phyloP scores from a whole-genome alignment of 1,140 invertebrate species.

The Branchinecta lindahli region DNA sequence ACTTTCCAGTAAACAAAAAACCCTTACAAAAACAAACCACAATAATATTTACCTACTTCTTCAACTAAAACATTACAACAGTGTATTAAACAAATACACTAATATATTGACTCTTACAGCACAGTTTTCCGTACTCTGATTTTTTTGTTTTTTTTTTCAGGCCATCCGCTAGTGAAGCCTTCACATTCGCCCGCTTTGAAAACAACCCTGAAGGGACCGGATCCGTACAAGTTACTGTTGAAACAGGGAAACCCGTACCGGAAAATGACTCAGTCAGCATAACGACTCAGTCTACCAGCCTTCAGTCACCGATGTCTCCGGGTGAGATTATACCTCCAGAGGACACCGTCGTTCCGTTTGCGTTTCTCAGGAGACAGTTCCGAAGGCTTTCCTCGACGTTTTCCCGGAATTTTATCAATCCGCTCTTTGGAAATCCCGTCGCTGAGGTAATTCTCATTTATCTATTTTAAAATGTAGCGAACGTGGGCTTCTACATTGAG shows the following conservation, averaged over 20 bases:
- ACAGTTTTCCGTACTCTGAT: no score
- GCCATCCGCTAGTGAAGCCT: neutral
- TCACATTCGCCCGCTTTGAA: neutral
- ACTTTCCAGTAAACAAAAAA: no score
- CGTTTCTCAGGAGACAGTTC: neutral
- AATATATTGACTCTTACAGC: no score
- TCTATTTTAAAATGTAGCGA: no score
- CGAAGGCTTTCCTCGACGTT: neutral
- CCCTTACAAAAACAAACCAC: no score
- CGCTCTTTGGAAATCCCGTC: neutral
- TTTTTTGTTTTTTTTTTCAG: constrained; percentile 1
- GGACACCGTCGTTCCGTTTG: no score
- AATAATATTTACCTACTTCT: no score
- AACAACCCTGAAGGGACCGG: neutral
- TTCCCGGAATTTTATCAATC: neutral
- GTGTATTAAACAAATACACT: no score
- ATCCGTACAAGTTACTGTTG: neutral
- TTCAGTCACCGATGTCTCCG: neutral
- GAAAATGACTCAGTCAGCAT: neutral
- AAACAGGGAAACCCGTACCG: neutral
- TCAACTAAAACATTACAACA: no score
- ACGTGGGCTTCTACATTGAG: no score
- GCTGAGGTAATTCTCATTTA: neutral
- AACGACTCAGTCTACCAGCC: neutral
- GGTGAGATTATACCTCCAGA: no score